Conservation (phyloP, 2,797 vertebrate genomes). For the Melanotaenia parkinsoni region DNA sequence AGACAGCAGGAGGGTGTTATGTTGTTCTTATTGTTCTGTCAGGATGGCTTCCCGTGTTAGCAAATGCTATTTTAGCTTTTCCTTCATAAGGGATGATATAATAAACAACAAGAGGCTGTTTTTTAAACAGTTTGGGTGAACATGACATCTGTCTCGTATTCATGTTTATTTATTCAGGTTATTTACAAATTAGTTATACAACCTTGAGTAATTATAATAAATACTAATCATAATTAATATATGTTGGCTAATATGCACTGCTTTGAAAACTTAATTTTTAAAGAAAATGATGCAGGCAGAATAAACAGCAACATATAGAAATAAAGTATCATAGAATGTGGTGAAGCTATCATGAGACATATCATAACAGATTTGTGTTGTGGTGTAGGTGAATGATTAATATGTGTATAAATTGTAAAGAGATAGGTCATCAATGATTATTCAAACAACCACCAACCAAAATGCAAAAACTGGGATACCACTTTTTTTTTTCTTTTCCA, state of each 20-base stretch:
- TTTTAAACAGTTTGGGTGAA: constrained; percentile 25
- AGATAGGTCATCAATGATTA: neutral
- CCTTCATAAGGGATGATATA: constrained; percentile 59
- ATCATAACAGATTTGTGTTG: neutral
- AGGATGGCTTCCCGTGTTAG: constrained; percentile 47
- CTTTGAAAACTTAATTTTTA: neutral
- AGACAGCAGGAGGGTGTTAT: constrained; percentile 35
- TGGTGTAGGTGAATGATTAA: neutral
- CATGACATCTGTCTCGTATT: neutral
- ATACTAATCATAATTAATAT: neutral
- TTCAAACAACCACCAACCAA: neutral
- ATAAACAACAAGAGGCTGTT: constrained; percentile 57
- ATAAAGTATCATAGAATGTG: neutral
- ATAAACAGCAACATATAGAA: neutral
- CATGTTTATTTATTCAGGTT: neutral
- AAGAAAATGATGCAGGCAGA: neutral
- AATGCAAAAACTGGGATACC: too few relatives aligned
- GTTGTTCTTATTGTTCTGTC: constrained; percentile 46
- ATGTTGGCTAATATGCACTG: neutral
- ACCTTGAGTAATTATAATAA: neutral
- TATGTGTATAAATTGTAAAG: neutral
- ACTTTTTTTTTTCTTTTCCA: neutral
- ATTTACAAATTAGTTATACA: neutral
- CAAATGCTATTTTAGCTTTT: constrained; percentile 70
- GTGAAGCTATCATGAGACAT: neutral